Evolutionary conservation across 2,888 invertebrate genomes (phyloP).

Genomic region (Volucella inflata): DNA sequence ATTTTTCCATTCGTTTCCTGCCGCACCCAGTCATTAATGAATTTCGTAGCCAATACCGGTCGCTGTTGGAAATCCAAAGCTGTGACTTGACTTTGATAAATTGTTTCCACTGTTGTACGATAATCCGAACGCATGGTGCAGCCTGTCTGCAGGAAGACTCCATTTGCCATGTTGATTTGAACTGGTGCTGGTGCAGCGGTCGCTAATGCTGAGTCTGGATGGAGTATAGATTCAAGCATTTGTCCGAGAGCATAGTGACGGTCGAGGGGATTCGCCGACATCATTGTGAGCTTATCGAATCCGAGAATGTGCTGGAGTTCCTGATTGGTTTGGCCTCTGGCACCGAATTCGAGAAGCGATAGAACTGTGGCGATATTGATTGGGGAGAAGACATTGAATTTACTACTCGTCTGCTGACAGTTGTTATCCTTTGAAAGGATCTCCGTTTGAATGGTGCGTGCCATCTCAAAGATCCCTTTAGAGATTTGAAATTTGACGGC

Average conservation of each 20-base stretch:
- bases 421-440: slow-evolving; percentile 44
- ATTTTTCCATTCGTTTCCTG: slow-evolving; percentile 86
- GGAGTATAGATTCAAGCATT: slow-evolving; percentile 80
- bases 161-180: slow-evolving; percentile 83
- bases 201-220: background rate
- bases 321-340: slow-evolving; percentile 87
- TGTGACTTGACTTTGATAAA: slow-evolving; percentile 84
- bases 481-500: slow-evolving; percentile 51
- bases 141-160: slow-evolving; percentile 85
- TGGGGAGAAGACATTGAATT: slow-evolving; percentile 87
- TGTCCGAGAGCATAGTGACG: slow-evolving; percentile 79
- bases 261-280: slow-evolving; percentile 14
- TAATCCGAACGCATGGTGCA: slow-evolving; percentile 84
- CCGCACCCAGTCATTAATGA: slow-evolving; percentile 85
- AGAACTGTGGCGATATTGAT: slow-evolving; percentile 87
- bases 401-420: slow-evolving; percentile 33
- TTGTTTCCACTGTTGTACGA: slow-evolving; percentile 81
- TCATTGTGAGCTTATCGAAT: slow-evolving; percentile 74
- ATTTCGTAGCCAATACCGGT: slow-evolving; percentile 81
- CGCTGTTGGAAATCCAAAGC: slow-evolving; percentile 84
- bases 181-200: background rate
- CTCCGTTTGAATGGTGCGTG: slow-evolving; percentile 63
- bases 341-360: slow-evolving; percentile 88
- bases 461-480: slow-evolving; percentile 70
- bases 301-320: slow-evolving; percentile 87